Percentiles rank a stretch among this genome's conserved stretches.
These are phyloP conservation scores for Apostichopus japonicus DNA, from an alignment of 35 echinoderm and acorn worm genomes.

Conservation along the genomic window DNA sequence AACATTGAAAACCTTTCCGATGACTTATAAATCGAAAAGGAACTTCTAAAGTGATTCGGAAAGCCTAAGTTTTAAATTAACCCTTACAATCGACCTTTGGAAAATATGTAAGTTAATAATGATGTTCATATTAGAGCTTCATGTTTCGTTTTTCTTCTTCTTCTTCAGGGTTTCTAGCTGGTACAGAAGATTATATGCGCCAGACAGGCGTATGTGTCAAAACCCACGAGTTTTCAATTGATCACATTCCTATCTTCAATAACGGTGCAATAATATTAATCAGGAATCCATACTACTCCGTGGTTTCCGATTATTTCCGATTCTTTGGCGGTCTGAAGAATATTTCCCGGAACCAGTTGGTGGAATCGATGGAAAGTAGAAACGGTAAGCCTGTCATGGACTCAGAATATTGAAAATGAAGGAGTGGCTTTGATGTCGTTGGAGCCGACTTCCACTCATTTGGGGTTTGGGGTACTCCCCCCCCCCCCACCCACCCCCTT, in stretches of 20 bases:
- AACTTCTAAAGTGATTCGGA: too few species aligned
- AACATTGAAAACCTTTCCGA: too few species aligned
- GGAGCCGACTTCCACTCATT: too few species aligned
- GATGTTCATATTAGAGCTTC: too few species aligned
- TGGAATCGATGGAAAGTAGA: neutral
- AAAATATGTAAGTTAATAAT: too few species aligned
- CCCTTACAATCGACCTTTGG: too few species aligned
- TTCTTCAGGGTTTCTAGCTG: slow-evolving; percentile 19
- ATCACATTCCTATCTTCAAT: neutral
- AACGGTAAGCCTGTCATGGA: neutral
- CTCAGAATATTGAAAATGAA: too few species aligned
- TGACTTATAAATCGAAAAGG: too few species aligned
- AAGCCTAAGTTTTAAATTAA: too few species aligned
- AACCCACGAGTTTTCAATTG: slow-evolving; percentile 6
- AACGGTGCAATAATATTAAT: slow-evolving; percentile 40
- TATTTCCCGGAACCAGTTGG: neutral
- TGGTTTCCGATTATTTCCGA: slow-evolving; percentile 19
- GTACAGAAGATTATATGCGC: slow-evolving; percentile 16
- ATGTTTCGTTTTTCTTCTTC: neutral
- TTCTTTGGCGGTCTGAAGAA: neutral
- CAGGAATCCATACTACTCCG: slow-evolving; percentile 20
- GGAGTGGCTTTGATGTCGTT: too few species aligned
- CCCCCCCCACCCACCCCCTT: too few species aligned
- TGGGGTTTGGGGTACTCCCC: too few species aligned
- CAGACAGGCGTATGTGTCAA: slow-evolving; percentile 2